Evolutionary conservation across 1,140 invertebrate species (phyloP).

Genomic region (Ceratina calcarata): DNA sequence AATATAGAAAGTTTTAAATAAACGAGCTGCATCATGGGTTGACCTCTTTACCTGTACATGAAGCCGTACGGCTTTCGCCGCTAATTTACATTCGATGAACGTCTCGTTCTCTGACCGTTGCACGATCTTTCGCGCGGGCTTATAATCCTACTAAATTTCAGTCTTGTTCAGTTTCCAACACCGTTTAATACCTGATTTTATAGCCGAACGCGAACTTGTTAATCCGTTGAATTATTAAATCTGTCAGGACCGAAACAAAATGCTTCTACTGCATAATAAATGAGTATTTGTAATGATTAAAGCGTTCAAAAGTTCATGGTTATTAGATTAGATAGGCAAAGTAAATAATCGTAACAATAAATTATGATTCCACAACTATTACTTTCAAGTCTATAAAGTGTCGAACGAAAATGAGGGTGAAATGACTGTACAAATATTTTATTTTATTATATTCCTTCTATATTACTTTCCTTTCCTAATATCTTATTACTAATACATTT

Average conservation of each 20-base stretch:
- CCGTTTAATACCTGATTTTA: constrained; percentile 33
- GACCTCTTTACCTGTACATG: constrained; percentile 1
- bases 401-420: too few species aligned
- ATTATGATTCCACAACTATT: too few species aligned
- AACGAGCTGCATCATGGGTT: constrained; percentile 3
- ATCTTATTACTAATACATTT: background rate
- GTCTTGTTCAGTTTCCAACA: constrained; percentile 17
- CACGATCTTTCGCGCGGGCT: constrained; percentile 34
- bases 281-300: background rate
- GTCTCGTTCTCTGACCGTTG: constrained; percentile 8
- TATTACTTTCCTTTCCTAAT: too few species aligned
- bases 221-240: constrained; percentile 23
- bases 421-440: too few species aligned
- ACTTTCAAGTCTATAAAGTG: too few species aligned
- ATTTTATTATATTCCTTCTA: too few species aligned
- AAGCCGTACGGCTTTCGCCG: constrained; percentile 22
- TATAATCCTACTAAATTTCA: constrained; percentile 44
- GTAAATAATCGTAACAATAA: too few species aligned
- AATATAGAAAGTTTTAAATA: too few species aligned
- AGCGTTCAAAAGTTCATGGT: too few species aligned
- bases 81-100: constrained; percentile 48
- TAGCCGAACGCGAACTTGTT: background rate
- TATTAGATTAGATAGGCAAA: too few species aligned
- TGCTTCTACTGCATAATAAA: background rate
- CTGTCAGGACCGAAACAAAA: background rate